These are phyloP conservation scores for Poecilia gillii DNA, from an alignment of 2,797 vertebrate species.

Conservation along the genomic window DNA sequence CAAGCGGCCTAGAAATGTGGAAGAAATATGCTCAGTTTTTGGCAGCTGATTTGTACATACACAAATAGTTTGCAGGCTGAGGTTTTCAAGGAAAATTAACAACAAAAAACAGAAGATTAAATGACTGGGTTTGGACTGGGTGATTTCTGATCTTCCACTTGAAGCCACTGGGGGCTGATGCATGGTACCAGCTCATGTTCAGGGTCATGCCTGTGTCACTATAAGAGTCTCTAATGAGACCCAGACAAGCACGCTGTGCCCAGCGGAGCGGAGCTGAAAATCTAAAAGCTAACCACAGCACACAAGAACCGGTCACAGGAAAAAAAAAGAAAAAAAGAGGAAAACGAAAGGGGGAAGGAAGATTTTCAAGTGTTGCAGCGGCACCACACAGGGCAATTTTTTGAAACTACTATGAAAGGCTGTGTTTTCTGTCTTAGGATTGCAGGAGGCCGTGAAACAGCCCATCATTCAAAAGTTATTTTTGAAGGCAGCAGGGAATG, in stretches of 20 bases:
- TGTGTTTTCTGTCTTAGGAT: constrained; percentile 3
- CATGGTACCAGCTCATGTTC: constrained; percentile 68
- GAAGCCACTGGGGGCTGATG: constrained; percentile 49
- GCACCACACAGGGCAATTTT: constrained; percentile 9
- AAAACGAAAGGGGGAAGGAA: constrained; percentile 3
- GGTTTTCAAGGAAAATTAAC: constrained; percentile 22
- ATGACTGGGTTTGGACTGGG: constrained; percentile 50
- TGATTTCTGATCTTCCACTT: constrained; percentile 62
- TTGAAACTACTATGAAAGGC: neutral
- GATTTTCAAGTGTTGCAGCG: constrained; percentile 12
- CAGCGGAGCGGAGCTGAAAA: constrained; percentile 32
- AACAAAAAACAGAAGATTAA: constrained; percentile 41
- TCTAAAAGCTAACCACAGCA: constrained; percentile 42
- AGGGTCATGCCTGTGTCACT: constrained; percentile 68
- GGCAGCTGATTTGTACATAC: constrained; percentile 50
- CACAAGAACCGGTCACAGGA: constrained; percentile 17
- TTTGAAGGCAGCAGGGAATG: constrained; percentile 13
- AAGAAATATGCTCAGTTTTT: constrained; percentile 34
- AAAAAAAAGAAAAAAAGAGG: neutral
- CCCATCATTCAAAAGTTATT: constrained; percentile 20
- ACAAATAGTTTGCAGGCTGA: constrained; percentile 11
- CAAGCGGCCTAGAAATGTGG: constrained; percentile 32
- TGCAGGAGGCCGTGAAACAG: constrained; percentile 12
- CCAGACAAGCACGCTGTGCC: constrained; percentile 54
- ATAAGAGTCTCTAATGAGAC: constrained; percentile 72